Evolutionary conservation across 2,113 vertebrate genomes (phyloP), one percentile per base, ranked within the genome.

Genomic region (Petroica traversi): DNA sequence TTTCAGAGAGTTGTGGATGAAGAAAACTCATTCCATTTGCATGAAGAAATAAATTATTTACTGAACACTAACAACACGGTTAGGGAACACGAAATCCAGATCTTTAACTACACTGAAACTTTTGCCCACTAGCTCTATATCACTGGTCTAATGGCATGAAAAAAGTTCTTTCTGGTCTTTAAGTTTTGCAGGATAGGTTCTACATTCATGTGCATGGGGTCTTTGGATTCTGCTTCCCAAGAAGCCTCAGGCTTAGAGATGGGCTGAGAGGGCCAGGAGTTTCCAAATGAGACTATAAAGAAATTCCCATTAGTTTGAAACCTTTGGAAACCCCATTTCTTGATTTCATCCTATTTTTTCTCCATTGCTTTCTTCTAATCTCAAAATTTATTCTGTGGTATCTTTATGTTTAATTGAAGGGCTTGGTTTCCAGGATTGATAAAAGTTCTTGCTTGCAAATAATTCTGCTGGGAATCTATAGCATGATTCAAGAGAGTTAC

Each of bases 201-300:
- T 83, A 12, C 28, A 28, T 72, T 49, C 19, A 24, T 3, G 0
- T 34, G 23, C 4, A 11, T 26, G 6, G 5, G 1, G 19, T 22
- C 12, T 77, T 59, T 57, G 28, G 16, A 6, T 25, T 41, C 8
- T 2, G 0, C 3, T 72, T 76, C 19, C 28, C 14, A 57, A 20
- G 12, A n/a, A 91, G 8, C 3, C 16, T 78, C 20, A 45, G 14
- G 14, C 9, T 67, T 15, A 63, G 45, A 72, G 18, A 14, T 7
- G 12, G 10, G 4, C 9, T 73, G 29, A 69, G 14, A 34, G 25
- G 18, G 2, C 15, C 18, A 75, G 54, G 24, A 71, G 7, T 72
- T 7, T 55, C 9, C 26, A 63, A 43, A 38, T 22, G 67, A 63
- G 2, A 25, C 5, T 40, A 51, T 48, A 51, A 55, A 52, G 26